phyloP scores from a whole-genome alignment of 64 coral and sea anemone species.

The Pocillopora damicornis region DNA sequence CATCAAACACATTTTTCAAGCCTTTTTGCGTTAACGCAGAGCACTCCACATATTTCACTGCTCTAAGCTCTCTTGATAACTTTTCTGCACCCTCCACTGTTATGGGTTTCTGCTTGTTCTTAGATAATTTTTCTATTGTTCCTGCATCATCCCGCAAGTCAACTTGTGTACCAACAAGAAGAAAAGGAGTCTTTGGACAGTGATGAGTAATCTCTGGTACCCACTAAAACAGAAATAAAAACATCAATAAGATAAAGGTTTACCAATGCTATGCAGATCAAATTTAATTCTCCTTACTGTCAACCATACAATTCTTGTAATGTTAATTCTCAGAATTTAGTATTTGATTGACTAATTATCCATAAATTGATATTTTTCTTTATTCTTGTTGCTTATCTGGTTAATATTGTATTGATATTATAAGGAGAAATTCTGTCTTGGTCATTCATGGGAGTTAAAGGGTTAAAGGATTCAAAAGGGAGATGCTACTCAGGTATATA shows the following conservation, averaged over 20 bases:
- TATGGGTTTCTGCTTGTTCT: slow-evolving; percentile 96
- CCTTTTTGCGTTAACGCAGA: slow-evolving; percentile 97
- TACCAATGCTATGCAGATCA: too few relatives aligned
- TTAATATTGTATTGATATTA: too few relatives aligned
- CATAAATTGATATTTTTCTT: too few relatives aligned
- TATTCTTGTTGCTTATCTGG: too few relatives aligned
- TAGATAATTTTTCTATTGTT: slow-evolving; percentile 93
- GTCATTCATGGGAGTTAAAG: too few relatives aligned
- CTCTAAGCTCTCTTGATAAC: slow-evolving; percentile 80
- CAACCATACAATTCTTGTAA: too few relatives aligned
- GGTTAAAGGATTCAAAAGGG: too few relatives aligned
- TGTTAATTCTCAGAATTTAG: too few relatives aligned
- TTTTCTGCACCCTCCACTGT: slow-evolving; percentile 82
- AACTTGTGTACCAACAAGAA: slow-evolving; percentile 97
- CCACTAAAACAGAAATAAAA: slow-evolving; percentile 70
- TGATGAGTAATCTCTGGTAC: slow-evolving; percentile 99
- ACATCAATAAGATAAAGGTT: neutral
- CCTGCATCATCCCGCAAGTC: slow-evolving; percentile 93
- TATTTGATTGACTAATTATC: too few relatives aligned
- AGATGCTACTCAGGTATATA: too few relatives aligned
- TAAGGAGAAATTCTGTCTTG: too few relatives aligned
- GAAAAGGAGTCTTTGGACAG: slow-evolving; percentile 95
- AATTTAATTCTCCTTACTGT: too few relatives aligned
- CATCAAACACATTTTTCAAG: slow-evolving; percentile 98
- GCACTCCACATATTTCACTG: slow-evolving; percentile 97